These are phyloP conservation scores for Xenopus petersii DNA, from an alignment of 2,797 vertebrate genomes.

Conservation along the genomic window DNA sequence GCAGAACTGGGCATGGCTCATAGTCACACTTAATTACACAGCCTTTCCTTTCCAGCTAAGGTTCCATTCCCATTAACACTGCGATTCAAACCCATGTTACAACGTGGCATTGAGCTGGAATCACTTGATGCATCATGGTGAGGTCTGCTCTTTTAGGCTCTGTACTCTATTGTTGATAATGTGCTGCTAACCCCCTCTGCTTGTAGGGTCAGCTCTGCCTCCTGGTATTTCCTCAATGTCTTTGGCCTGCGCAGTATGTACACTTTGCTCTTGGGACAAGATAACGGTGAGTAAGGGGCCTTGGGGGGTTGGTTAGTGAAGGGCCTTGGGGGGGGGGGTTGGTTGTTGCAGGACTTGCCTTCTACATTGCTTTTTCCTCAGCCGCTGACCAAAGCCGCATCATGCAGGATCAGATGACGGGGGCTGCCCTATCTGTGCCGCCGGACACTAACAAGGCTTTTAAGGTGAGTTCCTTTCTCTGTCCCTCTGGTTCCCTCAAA, in stretches of 20 bases:
- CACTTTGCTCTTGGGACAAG: slow-evolving; percentile 73
- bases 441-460: slow-evolving; percentile 83
- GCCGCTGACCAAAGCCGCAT: slow-evolving; percentile 77
- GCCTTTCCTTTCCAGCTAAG: slow-evolving; percentile 65
- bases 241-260: slow-evolving; percentile 82
- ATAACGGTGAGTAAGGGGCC: slow-evolving; percentile 63
- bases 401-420: slow-evolving; percentile 81
- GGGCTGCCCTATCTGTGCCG: slow-evolving; percentile 75
- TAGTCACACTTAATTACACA: background rate
- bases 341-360: background rate
- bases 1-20: no score
- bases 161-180: background rate
- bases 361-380: slow-evolving; percentile 34
- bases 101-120: slow-evolving; percentile 76
- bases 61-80: slow-evolving; percentile 82
- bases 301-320: background rate
- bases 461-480: slow-evolving; percentile 58
- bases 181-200: background rate
- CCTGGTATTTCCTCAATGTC: slow-evolving; percentile 85
- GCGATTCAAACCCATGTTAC: slow-evolving; percentile 82
- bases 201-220: slow-evolving; percentile 77
- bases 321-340: background rate
- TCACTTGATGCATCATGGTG: slow-evolving; percentile 81
- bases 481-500: background rate
- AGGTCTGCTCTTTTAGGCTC: background rate